Conservation (phyloP, 2,888 invertebrate genomes). For the Lobophora halterata region DNA sequence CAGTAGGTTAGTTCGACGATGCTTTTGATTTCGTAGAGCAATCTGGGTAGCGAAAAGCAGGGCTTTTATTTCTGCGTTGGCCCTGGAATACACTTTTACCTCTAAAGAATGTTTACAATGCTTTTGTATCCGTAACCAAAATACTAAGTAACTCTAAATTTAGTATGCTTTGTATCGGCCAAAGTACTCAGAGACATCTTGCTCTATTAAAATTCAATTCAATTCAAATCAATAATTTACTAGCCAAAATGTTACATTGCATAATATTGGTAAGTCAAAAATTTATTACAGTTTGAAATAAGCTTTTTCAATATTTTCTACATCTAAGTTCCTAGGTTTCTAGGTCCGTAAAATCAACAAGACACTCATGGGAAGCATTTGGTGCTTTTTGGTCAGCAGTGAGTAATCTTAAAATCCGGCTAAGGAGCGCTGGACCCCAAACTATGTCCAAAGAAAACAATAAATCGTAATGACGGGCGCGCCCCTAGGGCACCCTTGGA, state of each 20-base stretch:
- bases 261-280: too few species aligned
- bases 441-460: slow-evolving; percentile 76
- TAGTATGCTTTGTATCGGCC: too few species aligned
- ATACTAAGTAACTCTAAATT: too few species aligned
- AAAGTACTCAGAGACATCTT: too few species aligned
- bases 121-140: too few species aligned
- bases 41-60: neutral
- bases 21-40: neutral
- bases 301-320: slow-evolving; percentile 20
- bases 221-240: too few species aligned
- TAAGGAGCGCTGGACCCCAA: slow-evolving; percentile 58
- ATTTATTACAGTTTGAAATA: too few species aligned
- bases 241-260: too few species aligned
- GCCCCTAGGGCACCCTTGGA: slow-evolving; percentile 74
- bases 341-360: too few species aligned
- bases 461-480: slow-evolving; percentile 76
- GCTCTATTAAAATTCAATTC: too few species aligned
- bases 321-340: too few species aligned
- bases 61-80: neutral
- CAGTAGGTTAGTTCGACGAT: slow-evolving; percentile 15
- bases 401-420: slow-evolving; percentile 59
- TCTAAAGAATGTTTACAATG: too few species aligned
- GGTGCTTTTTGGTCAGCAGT: slow-evolving; percentile 45
- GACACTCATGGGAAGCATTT: slow-evolving; percentile 44
- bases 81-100: neutral